These are phyloP conservation scores for Andrena fulva DNA, from an alignment of 2,888 invertebrate genomes.

Conservation along the genomic window DNA sequence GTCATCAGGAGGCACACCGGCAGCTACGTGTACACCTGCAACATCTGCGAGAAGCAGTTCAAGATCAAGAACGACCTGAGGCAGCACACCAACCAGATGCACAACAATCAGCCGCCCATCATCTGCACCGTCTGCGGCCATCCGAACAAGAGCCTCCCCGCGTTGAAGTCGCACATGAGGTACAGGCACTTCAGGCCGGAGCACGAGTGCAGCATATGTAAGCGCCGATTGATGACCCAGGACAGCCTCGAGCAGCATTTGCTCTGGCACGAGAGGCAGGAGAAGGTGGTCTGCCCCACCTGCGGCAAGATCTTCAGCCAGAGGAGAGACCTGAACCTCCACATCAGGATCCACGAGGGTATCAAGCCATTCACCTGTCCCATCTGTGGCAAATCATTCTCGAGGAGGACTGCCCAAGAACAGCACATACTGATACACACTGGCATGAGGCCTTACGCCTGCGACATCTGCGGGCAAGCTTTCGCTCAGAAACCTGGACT, in stretches of 20 bases:
- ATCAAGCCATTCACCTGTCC: constrained; percentile 76
- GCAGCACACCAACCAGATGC: constrained; percentile 60
- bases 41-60: constrained; percentile 55
- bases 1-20: constrained; percentile 57
- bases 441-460: constrained; percentile 73
- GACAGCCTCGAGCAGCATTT: constrained; percentile 73
- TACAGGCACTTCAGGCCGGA: constrained; percentile 72
- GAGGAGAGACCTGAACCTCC: constrained; percentile 72
- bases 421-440: constrained; percentile 77
- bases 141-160: constrained; percentile 71
- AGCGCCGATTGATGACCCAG: constrained; percentile 71
- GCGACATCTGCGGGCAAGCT: constrained; percentile 75
- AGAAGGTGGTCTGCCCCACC: constrained; percentile 73
- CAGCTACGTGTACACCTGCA: constrained; percentile 46
- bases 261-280: constrained; percentile 71
- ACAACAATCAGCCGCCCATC: constrained; percentile 59
- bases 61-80: constrained; percentile 62
- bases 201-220: constrained; percentile 73
- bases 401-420: constrained; percentile 67
- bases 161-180: constrained; percentile 74
- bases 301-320: constrained; percentile 75
- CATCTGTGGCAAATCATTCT: constrained; percentile 72
- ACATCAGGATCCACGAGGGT: constrained; percentile 77
- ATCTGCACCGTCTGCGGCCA: constrained; percentile 75
- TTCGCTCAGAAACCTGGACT: constrained; percentile 76